Evolutionary conservation across 2,888 invertebrate species (phyloP).

Genomic region (Lochmaea crataegi): DNA sequence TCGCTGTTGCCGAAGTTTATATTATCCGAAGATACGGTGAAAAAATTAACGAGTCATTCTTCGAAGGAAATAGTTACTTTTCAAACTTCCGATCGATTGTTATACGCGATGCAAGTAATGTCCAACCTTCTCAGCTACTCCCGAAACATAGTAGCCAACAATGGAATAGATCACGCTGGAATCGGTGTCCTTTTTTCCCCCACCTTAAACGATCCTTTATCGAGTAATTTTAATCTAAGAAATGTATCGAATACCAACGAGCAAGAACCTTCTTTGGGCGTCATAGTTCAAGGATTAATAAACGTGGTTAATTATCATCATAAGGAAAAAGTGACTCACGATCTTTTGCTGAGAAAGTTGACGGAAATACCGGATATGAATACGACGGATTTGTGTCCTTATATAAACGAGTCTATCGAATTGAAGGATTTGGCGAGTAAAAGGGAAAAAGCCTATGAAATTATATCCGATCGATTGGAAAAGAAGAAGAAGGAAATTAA

Average conservation of each 20-base stretch:
- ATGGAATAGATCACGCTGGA: constrained; percentile 68
- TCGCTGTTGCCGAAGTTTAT: constrained; percentile 79
- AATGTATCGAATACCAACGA: constrained; percentile 55
- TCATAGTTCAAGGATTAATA: constrained; percentile 69
- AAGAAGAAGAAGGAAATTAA: constrained; percentile 72
- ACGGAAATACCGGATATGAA: constrained; percentile 68
- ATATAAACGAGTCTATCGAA: constrained; percentile 60
- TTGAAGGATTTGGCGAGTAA: constrained; percentile 56
- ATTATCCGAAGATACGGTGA: constrained; percentile 56
- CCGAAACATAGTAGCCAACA: constrained; percentile 73
- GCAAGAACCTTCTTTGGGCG: constrained; percentile 66
- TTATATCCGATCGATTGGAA: constrained; percentile 67
- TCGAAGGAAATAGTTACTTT: constrained; percentile 52
- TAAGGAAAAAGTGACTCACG: constrained; percentile 66
- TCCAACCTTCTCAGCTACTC: constrained; percentile 79
- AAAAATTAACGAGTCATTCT: constrained; percentile 61
- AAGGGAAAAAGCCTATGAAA: constrained; percentile 63
- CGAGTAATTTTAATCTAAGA: constrained; percentile 50
- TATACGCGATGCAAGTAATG: constrained; percentile 72
- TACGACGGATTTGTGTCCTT: constrained; percentile 69
- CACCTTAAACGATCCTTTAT: constrained; percentile 63
- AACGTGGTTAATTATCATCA: constrained; percentile 69
- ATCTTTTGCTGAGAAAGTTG: constrained; percentile 66
- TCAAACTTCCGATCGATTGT: constrained; percentile 64
- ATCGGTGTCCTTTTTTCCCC: constrained; percentile 69